These are phyloP conservation scores for Leptinotarsa juncta DNA, from an alignment of 2,888 invertebrate genomes.

Conservation along the genomic window DNA sequence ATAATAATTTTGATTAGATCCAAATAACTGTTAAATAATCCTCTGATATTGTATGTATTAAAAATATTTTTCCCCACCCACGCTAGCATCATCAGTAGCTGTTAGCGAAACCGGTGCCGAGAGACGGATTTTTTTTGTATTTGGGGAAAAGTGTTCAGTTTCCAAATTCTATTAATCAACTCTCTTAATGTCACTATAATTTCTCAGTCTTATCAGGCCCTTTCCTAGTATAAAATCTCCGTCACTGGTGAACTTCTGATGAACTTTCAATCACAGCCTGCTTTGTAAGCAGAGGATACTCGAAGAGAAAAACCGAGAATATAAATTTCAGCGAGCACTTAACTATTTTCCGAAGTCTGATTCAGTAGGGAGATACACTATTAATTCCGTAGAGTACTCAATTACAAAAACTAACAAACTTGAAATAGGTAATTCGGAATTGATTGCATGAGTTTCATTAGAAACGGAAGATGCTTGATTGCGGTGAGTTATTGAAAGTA, in stretches of 20 bases:
- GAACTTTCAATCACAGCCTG: conserved; percentile 34
- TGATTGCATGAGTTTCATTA: conserved; percentile 21
- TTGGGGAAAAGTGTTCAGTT: too few species aligned
- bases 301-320: conserved; percentile 38
- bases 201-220: too few species aligned
- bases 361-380: conserved; percentile 35
- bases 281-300: conserved; percentile 28
- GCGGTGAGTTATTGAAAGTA: not conserved
- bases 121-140: too few species aligned
- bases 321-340: conserved; percentile 43
- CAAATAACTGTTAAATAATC: too few species aligned
- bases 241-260: conserved; percentile 28
- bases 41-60: too few species aligned
- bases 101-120: too few species aligned
- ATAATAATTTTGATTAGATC: too few species aligned
- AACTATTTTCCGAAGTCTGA: conserved; percentile 30
- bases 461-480: conserved; percentile 18
- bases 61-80: too few species aligned
- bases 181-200: too few species aligned
- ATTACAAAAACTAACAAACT: conserved; percentile 28
- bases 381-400: conserved; percentile 29
- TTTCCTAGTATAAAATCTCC: not conserved
- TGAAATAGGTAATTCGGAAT: conserved; percentile 19
- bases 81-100: too few species aligned
- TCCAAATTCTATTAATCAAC: too few species aligned